Evolutionary conservation across 2,888 invertebrate species (phyloP).

Genomic region (Nemapogon koenigi): DNA sequence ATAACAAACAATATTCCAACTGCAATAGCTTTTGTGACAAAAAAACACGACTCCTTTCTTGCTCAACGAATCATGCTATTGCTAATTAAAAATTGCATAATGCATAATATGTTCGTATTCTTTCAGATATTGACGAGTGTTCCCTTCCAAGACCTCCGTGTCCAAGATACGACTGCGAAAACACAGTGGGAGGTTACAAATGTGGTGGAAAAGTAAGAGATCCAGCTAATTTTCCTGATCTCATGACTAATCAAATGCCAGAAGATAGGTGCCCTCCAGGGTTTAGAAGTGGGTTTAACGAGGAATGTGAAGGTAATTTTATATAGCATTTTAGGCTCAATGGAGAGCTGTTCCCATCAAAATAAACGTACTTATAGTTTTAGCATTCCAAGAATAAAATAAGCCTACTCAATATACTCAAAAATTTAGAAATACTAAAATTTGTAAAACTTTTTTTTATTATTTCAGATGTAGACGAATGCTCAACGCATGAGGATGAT

Average conservation of each 20-base stretch:
- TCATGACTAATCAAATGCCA: conserved; percentile 15
- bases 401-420: not conserved
- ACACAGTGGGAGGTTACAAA: conserved; percentile 53
- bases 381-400: too few species aligned
- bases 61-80: too few species aligned
- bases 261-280: conserved; percentile 62
- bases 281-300: conserved; percentile 39
- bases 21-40: too few species aligned
- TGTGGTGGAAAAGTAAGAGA: conserved; percentile 46
- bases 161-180: conserved; percentile 42
- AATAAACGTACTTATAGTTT: not conserved
- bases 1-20: too few species aligned
- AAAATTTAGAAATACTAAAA: not conserved
- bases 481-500: conserved; percentile 64
- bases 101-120: too few species aligned
- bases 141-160: conserved; percentile 43
- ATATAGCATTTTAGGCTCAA: too few species aligned
- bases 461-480: conserved; percentile 75
- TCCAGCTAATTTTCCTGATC: conserved; percentile 23
- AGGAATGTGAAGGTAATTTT: conserved; percentile 61
- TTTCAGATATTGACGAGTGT: conserved; percentile 87
- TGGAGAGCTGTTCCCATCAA: too few species aligned
- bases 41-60: too few species aligned
- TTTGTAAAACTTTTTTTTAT: not conserved
- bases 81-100: too few species aligned